Base-by-base conservation (phyloP, 2,797 vertebrate species). In the Sparidentex hasta region DNA sequence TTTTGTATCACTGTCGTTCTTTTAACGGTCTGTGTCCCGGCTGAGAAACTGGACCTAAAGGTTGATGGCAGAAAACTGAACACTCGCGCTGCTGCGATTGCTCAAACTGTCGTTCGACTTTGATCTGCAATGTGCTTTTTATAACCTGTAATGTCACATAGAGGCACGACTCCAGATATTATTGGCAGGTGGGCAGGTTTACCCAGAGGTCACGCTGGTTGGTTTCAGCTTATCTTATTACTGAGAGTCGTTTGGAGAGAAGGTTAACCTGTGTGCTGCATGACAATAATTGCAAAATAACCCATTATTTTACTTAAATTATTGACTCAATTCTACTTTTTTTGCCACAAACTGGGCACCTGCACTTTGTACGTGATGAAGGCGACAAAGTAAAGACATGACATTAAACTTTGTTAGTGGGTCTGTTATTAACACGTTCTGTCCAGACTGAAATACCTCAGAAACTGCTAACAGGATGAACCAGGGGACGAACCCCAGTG, bases 1-100 rank as follows among this genome's bases (percentile, higher is more conserved):
- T 93, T 95, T 94, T 90, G 85, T 91, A 94, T 84, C 72, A 23
- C 57, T 91, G 86, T 92, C 76, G 1, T 83, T 89, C 25, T 79
- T 87, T 72, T 25, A 33, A 2, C 5, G 5, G 23, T 1, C 38
- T 38, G 12, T 5, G 43, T 73, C 12, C 0, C 3, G 33, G 3
- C 18, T 51, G 58, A 62, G 23, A 41, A 38, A 6, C 7, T 6
- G 33, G 1, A 1, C 6, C 46, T 50, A 65, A 66, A 75, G 51
- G 67, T 25, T 63, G 59, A 51, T 2, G 17, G 54, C 7, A 68
- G 18, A 47, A 47, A 69, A 55, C 21, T 11, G 11, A 72, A 63
- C n/a, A 2, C 8, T 16, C 20, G 20, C 51, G 12, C 46, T 38
- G 29, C 33, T 72, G 20, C 5, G 0, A 20, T 43, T 27, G 67